A percentile compares a stretch with the other conserved stretches of the same genome.
Evolutionary conservation across 37 sponge, comb jelly and placozoan species (phyloP).

Genomic region (Beroe forskalii): DNA sequence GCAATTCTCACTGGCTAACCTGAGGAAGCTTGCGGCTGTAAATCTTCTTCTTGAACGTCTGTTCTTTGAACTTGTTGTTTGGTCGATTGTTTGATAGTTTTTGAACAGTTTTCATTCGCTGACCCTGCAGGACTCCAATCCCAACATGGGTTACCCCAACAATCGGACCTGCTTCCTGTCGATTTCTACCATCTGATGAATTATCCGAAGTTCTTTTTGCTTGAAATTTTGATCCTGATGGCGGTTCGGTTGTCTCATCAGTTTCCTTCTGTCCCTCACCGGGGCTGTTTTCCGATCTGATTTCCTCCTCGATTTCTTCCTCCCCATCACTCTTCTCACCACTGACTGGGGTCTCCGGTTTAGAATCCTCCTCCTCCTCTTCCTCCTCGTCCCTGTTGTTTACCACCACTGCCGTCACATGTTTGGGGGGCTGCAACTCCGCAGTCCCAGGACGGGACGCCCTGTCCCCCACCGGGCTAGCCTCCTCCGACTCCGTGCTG

Average conservation of each 20-base stretch:
- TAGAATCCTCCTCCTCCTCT: no score
- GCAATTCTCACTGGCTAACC: no score
- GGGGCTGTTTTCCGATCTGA: not conserved
- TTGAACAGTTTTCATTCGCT: constrained; percentile 25
- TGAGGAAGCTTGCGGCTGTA: constrained; percentile 27
- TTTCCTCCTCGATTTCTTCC: not conserved
- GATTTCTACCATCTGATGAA: no score
- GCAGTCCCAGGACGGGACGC: not conserved
- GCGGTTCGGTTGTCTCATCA: not conserved
- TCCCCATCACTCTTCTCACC: not conserved
- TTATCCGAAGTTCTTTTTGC: not conserved
- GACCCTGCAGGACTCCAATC: not conserved
- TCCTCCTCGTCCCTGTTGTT: not conserved
- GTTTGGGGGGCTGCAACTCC: constrained; percentile 17
- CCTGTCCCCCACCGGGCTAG: not conserved
- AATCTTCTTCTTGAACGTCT: constrained; percentile 26
- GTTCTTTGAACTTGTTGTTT: constrained; percentile 29
- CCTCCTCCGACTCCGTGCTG: not conserved
- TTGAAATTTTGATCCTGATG: not conserved
- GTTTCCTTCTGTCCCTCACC: not conserved
- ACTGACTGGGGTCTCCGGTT: not conserved
- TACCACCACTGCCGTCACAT: constrained; percentile 48
- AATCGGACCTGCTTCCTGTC: not conserved
- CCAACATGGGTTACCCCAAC: not conserved
- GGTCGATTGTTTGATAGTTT: constrained; percentile 40